Evolutionary conservation across 1,140 invertebrate species (phyloP), one percentile per base, ranked within the genome.

Genomic region (Sycobia sp.): DNA sequence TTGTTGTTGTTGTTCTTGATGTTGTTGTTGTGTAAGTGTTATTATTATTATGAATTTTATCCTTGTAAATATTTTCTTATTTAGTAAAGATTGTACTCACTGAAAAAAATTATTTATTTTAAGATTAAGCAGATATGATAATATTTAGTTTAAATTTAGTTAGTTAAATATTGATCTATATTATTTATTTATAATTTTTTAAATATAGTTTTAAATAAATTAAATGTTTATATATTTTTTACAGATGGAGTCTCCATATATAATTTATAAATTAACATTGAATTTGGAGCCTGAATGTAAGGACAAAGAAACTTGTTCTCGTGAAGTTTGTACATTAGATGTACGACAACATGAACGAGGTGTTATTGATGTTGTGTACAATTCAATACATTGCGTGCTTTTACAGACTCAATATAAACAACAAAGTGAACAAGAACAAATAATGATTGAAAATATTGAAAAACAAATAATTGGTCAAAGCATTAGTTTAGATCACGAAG

Each of bases 251-350:
- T 54, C 71, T 11, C 72, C 75, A 2, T 71, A 72, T 8, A 44
- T 63, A 7, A 68, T 76, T 34, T 79, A 78, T 29, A 72, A 71
- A 16, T 65, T 82, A 4, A 75, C 71, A 0, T 57, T 80, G 14
- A 73, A 77, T 54, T 58, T 81, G 20, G 73, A 74, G 36, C 67
- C 65, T 58, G 64, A 65, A 49, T 81, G 79, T 39, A 58, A 72
- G 46, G 23, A 55, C 65, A 11, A 54, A 61, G 14, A 36, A 47
- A 55, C 64, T 25, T 80, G 79, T 71, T 64, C 71, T 8, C 69
- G 59, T 22, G 75, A 80, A 54, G 71, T 67, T 4, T 82, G 80
- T 53, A 69, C 69, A 0, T 67, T 82, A 5, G 73, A 79, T 18
- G 29, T 80, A 1, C 72, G 72, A 7, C 72, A 80, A 50, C 60